A percentile compares a stretch with the other conserved stretches of the same genome.
phyloP scores from a whole-genome alignment of 1,140 invertebrate genomes.

The Platyura marginata region DNA sequence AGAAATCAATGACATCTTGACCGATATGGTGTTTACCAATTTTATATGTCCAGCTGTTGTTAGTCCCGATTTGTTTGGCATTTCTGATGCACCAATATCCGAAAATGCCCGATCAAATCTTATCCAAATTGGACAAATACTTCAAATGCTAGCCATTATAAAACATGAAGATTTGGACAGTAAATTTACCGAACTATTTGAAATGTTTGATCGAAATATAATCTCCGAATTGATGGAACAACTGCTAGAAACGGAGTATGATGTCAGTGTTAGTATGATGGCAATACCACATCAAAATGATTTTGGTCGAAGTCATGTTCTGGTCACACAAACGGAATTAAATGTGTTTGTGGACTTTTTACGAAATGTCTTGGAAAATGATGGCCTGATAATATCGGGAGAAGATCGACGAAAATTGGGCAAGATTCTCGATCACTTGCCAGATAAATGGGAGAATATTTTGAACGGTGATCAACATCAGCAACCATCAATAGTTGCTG shows the following conservation, averaged over 20 bases:
- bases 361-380: slow-evolving; percentile 10
- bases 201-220: slow-evolving; percentile 55
- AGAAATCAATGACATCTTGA: slow-evolving; percentile 64
- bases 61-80: slow-evolving; percentile 90
- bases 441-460: slow-evolving; percentile 5
- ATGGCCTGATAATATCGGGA: slow-evolving; percentile 13
- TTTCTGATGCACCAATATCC: slow-evolving; percentile 84
- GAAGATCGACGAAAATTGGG: slow-evolving; percentile 17
- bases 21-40: slow-evolving; percentile 81
- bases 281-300: slow-evolving; percentile 36
- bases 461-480: slow-evolving; percentile 5
- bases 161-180: slow-evolving; percentile 61
- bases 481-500: background rate
- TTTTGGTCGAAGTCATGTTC: slow-evolving; percentile 36
- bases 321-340: slow-evolving; percentile 50
- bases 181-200: slow-evolving; percentile 53
- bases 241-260: slow-evolving; percentile 35
- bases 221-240: slow-evolving; percentile 54
- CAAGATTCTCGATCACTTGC: slow-evolving; percentile 14
- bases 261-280: slow-evolving; percentile 32
- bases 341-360: slow-evolving; percentile 38
- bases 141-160: slow-evolving; percentile 76
- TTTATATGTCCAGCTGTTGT: slow-evolving; percentile 94
- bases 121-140: slow-evolving; percentile 77
- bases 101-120: slow-evolving; percentile 82